phyloP scores from a whole-genome alignment of 2,113 vertebrate genomes.

The Sminthopsis crassicaudata region DNA sequence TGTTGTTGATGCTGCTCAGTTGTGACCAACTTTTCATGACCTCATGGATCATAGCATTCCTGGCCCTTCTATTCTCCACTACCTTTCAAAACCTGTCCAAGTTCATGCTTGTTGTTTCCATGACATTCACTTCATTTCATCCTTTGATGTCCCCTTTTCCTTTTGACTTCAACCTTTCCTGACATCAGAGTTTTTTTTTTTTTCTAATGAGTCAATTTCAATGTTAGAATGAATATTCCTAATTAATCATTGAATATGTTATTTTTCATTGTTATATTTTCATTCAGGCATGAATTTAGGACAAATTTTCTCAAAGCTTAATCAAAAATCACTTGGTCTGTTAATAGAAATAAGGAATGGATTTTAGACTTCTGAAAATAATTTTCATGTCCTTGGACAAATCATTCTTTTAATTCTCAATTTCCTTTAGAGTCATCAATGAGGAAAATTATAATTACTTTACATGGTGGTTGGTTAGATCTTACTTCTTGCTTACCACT shows the following conservation, averaged over 20 bases:
- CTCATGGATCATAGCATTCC: background rate
- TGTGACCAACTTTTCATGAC: background rate
- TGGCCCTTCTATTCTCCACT: background rate
- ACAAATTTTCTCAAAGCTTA: conserved; percentile 54
- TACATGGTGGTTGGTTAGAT: background rate
- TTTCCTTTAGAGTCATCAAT: background rate
- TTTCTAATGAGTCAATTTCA: conserved; percentile 36
- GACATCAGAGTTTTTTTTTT: background rate
- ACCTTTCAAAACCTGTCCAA: background rate
- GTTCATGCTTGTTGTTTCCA: background rate
- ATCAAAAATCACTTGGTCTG: conserved; percentile 48
- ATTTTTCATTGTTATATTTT: conserved; percentile 67
- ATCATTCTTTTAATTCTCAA: background rate
- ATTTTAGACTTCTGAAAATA: conserved; percentile 49
- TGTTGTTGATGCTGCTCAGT: background rate
- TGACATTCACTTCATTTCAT: background rate
- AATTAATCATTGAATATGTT: conserved; percentile 27
- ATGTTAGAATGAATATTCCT: conserved; percentile 34
- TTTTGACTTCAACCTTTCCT: background rate
- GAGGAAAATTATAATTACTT: background rate
- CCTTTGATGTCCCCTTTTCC: background rate
- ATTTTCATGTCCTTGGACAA: background rate
- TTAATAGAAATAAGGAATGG: conserved; percentile 32
- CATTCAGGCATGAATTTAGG: conserved; percentile 53
- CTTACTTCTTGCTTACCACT: background rate